Evolutionary conservation across 1,140 invertebrate genomes (phyloP), one percentile per base, ranked within the genome.

Genomic region (Prorops nasuta): DNA sequence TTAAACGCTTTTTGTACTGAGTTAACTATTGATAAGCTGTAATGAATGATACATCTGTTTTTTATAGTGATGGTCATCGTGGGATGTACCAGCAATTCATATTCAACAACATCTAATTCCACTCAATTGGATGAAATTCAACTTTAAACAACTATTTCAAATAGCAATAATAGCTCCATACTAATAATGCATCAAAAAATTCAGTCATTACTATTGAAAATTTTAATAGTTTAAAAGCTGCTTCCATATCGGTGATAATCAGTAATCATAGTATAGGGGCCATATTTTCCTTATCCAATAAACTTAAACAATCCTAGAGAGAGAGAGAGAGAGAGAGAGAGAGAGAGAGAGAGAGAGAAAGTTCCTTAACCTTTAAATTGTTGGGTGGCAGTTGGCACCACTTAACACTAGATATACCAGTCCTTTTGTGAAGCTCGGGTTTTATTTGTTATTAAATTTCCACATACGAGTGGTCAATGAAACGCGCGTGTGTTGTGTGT

Each of bases 61-160:
- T 67, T 74, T 76, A 45, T 72, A 76, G 74, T 59, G 48, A 56
- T 57, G 58, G 71, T 73, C 51, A 60, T 51, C 39, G 54, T 55
- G 51, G 60, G 50, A 42, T 19, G 51, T n/a, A 46, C 42, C 51
- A 43, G 39, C 49, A 56, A 20, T 15, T 49, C 58, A 38, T 46
- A 58, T 6, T 45, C 45, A 20, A 14, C 21, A 38, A 44, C 48
- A 16, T 35, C 44, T 32, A 50, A 31, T 42, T 46, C 56, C 24
- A 46, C 51, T 32, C 63, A 49, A 22, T 55, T 65, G 56, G 60
- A 66, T 34, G 37, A 57, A 36, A 39, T 54, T 38, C 62, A 67
- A 48, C 44, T 63, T 28, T 49, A 61, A 28, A 43, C 50, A 52
- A 41, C 37, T 21, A 32, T 45, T 28, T 52, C 57, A 16, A 51